Evolutionary conservation across 2,888 invertebrate species (phyloP), one percentile per base, ranked within the genome.

Genomic region (Meta bourneti): DNA sequence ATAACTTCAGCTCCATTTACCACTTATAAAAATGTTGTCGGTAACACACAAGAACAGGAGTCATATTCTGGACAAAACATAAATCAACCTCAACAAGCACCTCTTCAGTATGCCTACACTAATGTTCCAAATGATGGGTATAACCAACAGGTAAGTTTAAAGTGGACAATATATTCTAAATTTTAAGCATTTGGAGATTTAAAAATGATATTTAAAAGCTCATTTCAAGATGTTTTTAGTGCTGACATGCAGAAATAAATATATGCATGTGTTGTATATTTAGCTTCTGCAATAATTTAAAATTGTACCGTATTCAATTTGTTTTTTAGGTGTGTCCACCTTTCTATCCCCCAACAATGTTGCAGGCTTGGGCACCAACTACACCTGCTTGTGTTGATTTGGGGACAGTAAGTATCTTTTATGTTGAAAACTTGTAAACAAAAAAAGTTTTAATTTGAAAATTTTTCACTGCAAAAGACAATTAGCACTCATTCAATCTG

Each of bases 11-110:
- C 96, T 96, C 95, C 96, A 96, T 95, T 95, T 93, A 93, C 94
- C n/a, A 94, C 94, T 90, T 89, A 87, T 61, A 97, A 97, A 94
- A 97, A 97, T 95, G 97, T 97, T 91, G 97, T 96, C 94, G 95
- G 96, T 94, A 96, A 96, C 94, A 86, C 94, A 95, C 69, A 95
- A 95, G 94, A 95, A 95, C 92, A 95, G 96, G 89, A 90, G n/a
- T 82, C 93, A 20, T 92, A 90, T 52, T 85, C 81, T 69, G 77
- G 89, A 75, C 93, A 92, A 61, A 94, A 94, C 79, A 93, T 93
- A 80, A 93, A 93, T 91, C 94, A 94, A 93, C 93, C 93, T 52
- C 93, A 89, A 61, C 89, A 91, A n/a, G 79, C 93, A 13, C 93
- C 92, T 78, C 75, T 92, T 52, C 90, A 93, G 48, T 89, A 91